These are phyloP conservation scores for Drosophila hamatofila DNA, from an alignment of 2,888 invertebrate genomes.

Conservation along the genomic window DNA sequence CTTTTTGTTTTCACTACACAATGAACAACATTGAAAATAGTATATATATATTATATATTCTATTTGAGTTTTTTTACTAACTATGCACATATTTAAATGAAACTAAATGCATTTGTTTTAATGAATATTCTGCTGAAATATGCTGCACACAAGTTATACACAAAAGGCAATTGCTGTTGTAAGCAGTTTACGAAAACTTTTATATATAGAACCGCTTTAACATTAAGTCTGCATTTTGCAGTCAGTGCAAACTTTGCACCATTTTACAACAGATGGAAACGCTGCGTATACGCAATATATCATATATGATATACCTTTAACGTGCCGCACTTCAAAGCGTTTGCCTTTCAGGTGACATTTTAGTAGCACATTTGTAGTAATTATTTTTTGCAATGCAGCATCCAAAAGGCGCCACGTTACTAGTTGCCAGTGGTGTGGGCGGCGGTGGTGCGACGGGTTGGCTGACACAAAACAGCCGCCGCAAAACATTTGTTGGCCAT, in stretches of 20 bases:
- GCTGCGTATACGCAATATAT: constrained; percentile 60
- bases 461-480: constrained; percentile 35
- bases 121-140: background rate
- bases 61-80: background rate
- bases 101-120: background rate
- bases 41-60: no score
- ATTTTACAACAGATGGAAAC: background rate
- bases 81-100: background rate
- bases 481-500: constrained; percentile 38
- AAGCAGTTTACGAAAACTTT: background rate
- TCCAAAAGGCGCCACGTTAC: constrained; percentile 26
- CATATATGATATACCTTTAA: constrained; percentile 17
- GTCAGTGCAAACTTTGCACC: background rate
- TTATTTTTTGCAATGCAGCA: constrained; percentile 35
- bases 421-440: background rate
- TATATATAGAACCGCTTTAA: constrained; percentile 1
- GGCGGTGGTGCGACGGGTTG: constrained; percentile 3
- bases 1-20: background rate
- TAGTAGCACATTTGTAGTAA: constrained; percentile 39
- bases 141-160: background rate
- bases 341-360: constrained; percentile 43
- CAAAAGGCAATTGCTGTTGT: background rate
- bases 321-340: constrained; percentile 47
- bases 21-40: background rate
- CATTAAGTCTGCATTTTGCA: background rate